Conservation (phyloP, 2,113 vertebrate genomes). For the Forbesichthys agassizii region DNA sequence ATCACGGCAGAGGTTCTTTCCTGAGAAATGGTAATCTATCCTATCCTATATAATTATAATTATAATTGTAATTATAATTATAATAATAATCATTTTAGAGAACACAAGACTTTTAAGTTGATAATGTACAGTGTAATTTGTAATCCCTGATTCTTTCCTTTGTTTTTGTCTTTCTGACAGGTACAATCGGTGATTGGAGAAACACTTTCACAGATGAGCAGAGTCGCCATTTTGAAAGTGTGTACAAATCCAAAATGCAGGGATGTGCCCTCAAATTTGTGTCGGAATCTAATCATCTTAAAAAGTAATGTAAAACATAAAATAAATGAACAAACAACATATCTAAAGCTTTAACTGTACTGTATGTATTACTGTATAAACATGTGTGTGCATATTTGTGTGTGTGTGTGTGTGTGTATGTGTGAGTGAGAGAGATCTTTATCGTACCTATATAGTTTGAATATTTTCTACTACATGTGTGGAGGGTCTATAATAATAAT, state of each 20-base stretch:
- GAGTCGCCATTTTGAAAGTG: constrained; percentile 66
- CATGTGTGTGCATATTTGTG: too few species aligned
- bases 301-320: not conserved
- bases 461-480: too few species aligned
- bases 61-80: not conserved
- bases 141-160: not conserved
- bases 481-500: too few species aligned
- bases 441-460: too few species aligned
- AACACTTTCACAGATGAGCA: constrained; percentile 78
- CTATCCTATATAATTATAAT: not conserved
- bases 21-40: constrained; percentile 82
- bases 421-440: too few species aligned
- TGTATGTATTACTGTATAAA: too few species aligned
- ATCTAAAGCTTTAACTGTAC: too few species aligned
- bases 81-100: not conserved
- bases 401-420: too few species aligned
- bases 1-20: constrained; percentile 82
- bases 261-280: constrained; percentile 45
- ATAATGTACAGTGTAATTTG: too few species aligned
- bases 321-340: too few species aligned
- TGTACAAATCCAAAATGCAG: constrained; percentile 76
- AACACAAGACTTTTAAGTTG: not conserved
- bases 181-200: constrained; percentile 82
- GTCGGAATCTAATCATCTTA: constrained; percentile 53
- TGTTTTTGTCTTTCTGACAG: constrained; percentile 43